phyloP scores from a whole-genome alignment of 2,113 vertebrate genomes.

The Neopipo cinnamomea region DNA sequence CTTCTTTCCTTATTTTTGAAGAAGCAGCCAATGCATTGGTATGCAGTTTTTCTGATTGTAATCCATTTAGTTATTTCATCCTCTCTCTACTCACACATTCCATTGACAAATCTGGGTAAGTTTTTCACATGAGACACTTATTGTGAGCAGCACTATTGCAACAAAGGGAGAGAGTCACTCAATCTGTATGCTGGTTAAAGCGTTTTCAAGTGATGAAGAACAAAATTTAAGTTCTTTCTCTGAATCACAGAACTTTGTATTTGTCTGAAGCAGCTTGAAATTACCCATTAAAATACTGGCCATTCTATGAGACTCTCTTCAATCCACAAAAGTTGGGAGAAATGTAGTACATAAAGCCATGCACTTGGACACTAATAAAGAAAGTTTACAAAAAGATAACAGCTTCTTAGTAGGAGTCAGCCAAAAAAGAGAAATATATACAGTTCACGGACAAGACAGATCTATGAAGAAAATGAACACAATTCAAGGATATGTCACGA shows the following conservation, averaged over 20 bases:
- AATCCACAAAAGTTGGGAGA: background rate
- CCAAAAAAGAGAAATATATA: background rate
- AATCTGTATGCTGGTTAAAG: background rate
- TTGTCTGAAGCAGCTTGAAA: background rate
- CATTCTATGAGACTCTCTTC: background rate
- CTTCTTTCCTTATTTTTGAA: background rate
- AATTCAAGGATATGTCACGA: background rate
- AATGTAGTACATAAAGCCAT: background rate
- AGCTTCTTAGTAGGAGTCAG: background rate
- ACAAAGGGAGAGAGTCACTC: background rate
- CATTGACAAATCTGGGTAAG: background rate
- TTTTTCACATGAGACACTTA: background rate
- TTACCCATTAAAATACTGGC: background rate
- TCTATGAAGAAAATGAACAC: background rate
- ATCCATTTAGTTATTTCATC: background rate
- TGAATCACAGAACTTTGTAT: background rate
- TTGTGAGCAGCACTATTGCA: background rate
- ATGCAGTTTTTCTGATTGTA: background rate
- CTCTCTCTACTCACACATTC: background rate
- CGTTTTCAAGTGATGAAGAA: background rate
- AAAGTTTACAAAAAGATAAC: background rate
- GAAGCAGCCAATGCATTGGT: background rate
- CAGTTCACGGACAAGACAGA: background rate
- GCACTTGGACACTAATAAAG: background rate
- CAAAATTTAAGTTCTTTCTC: background rate